phyloP scores from a whole-genome alignment of 2,888 invertebrate species.

The Cerceris rybyensis region DNA sequence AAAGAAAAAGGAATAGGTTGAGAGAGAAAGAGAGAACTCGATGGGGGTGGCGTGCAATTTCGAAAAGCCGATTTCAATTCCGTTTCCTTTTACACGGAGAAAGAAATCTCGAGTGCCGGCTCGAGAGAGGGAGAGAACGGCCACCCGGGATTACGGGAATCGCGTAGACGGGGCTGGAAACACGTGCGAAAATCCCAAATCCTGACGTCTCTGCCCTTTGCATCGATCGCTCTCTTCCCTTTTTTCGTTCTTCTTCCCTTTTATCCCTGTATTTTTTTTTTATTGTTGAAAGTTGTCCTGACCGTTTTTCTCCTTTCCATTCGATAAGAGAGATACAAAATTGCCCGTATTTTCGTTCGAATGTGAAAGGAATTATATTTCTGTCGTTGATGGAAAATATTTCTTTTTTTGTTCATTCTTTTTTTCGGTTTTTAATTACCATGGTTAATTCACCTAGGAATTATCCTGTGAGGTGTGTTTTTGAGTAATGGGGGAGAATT shows the following conservation, averaged over 20 bases:
- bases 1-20: slow-evolving; percentile 51
- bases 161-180: slow-evolving; percentile 66
- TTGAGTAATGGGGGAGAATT: no score
- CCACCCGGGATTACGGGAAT: slow-evolving; percentile 69
- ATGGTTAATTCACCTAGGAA: no score
- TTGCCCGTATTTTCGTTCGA: no score
- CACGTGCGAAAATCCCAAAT: slow-evolving; percentile 72
- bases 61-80: slow-evolving; percentile 81
- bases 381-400: no score
- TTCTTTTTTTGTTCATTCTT: no score
- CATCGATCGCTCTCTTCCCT: slow-evolving; percentile 54
- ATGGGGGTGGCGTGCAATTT: slow-evolving; percentile 75
- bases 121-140: slow-evolving; percentile 44
- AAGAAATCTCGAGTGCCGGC: slow-evolving; percentile 70
- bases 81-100: slow-evolving; percentile 73
- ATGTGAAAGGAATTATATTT: no score
- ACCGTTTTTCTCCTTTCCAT: not conserved
- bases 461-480: no score
- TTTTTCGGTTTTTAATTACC: no score
- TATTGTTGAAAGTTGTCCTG: not conserved
- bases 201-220: slow-evolving; percentile 57
- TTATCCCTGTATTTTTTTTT: not conserved
- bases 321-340: no score
- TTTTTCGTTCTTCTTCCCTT: not conserved
- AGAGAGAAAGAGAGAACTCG: slow-evolving; percentile 18